A percentile compares a stretch with the other conserved stretches of the same genome.
These are phyloP conservation scores for Melipona quadrifasciata DNA, from an alignment of 1,140 invertebrate species.

Conservation along the genomic window DNA sequence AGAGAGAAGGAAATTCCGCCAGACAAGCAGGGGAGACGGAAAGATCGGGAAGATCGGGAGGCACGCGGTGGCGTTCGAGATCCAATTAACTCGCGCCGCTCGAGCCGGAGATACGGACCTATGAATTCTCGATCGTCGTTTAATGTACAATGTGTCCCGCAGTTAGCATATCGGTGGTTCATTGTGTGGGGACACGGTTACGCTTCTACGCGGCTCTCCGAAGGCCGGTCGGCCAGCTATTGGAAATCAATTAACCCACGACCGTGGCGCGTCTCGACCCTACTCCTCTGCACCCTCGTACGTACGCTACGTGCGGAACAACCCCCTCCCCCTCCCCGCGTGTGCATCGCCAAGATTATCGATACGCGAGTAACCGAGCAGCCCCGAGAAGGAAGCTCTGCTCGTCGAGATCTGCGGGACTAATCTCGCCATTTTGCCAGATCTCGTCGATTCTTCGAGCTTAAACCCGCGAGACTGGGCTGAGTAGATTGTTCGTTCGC, in stretches of 20 bases:
- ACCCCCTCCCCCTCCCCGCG: too few relatives aligned
- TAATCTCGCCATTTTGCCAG: too few relatives aligned
- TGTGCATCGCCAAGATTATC: constrained; percentile 20
- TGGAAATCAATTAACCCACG: constrained; percentile 74
- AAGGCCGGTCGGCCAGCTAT: constrained; percentile 70
- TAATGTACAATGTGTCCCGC: constrained; percentile 34
- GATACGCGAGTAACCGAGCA: background rate
- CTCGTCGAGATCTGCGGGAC: background rate
- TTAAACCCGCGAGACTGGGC: too few relatives aligned
- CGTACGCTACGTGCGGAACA: background rate
- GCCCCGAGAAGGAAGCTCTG: background rate
- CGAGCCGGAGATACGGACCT: background rate
- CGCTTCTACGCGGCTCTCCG: constrained; percentile 48
- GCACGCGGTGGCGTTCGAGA: background rate
- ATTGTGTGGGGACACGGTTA: constrained; percentile 33
- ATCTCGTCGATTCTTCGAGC: too few relatives aligned
- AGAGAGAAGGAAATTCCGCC: background rate
- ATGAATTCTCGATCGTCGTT: constrained; percentile 34
- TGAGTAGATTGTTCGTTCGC: too few relatives aligned
- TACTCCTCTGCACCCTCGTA: background rate
- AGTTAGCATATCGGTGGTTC: constrained; percentile 44
- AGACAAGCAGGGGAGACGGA: background rate
- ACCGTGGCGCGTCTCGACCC: constrained; percentile 53
- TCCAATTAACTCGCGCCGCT: constrained; percentile 33
- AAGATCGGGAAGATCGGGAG: background rate